These are phyloP conservation scores for Leptonema lineaticorne DNA, from an alignment of 1,140 invertebrate species.

Conservation along the genomic window DNA sequence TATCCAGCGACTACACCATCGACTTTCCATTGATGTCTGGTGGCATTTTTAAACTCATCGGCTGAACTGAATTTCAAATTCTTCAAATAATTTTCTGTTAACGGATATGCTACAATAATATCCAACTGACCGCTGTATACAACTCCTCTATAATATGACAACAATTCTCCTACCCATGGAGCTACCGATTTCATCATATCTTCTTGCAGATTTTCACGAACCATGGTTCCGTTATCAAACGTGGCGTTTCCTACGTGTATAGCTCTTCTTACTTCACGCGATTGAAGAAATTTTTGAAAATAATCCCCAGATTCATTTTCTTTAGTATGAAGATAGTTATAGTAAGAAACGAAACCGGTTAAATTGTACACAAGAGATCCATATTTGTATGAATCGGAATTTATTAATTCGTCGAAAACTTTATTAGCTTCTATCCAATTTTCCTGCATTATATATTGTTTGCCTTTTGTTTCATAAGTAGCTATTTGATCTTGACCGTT, in stretches of 20 bases:
- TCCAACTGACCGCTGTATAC: conserved; percentile 85
- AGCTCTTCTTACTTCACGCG: conserved; percentile 61
- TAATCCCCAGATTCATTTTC: conserved; percentile 53
- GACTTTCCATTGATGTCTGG: conserved; percentile 68
- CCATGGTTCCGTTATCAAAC: conserved; percentile 62
- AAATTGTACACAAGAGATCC: conserved; percentile 74
- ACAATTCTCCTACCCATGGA: conserved; percentile 70
- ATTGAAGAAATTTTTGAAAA: conserved; percentile 61
- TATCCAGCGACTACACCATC: conserved; percentile 75
- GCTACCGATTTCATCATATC: conserved; percentile 86
- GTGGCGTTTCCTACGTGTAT: conserved; percentile 82
- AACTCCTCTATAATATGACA: conserved; percentile 66
- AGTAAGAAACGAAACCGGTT: conserved; percentile 78
- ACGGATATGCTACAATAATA: conserved; percentile 79
- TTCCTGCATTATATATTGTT: conserved; percentile 60
- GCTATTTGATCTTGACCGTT: conserved; percentile 64
- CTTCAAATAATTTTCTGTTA: conserved; percentile 72
- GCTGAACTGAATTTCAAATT: conserved; percentile 68
- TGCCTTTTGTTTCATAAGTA: conserved; percentile 58
- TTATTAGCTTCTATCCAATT: conserved; percentile 67
- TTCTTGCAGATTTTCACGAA: conserved; percentile 67
- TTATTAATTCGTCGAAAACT: conserved; percentile 70
- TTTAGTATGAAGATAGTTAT: conserved; percentile 71
- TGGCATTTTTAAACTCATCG: conserved; percentile 64
- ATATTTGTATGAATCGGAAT: conserved; percentile 65